Evolutionary conservation across 2,888 invertebrate genomes (phyloP).

Genomic region (Apamea anceps): DNA sequence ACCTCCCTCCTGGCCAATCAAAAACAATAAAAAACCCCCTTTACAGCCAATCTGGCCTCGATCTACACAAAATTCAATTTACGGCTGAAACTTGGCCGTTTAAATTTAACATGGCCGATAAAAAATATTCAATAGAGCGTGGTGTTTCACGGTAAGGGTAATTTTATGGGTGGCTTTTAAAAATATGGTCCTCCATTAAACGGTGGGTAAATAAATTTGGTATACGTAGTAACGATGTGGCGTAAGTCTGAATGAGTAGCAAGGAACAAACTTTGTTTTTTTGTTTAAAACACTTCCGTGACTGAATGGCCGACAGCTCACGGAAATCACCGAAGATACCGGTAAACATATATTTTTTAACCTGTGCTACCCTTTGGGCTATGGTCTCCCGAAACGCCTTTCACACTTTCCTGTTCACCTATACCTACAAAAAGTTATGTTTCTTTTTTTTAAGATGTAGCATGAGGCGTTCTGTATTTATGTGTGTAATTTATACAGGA

Average conservation of each 20-base stretch:
- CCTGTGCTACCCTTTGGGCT: neutral
- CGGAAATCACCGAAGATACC: neutral
- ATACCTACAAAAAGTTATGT: too few relatives aligned
- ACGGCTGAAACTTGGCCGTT: slow-evolving; percentile 38
- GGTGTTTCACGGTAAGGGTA: slow-evolving; percentile 44
- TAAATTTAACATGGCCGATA: slow-evolving; percentile 55
- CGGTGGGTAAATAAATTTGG: slow-evolving; percentile 22
- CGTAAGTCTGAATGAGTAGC: neutral
- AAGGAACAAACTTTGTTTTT: neutral
- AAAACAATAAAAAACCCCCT: slow-evolving; percentile 50
- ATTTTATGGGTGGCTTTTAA: slow-evolving; percentile 51
- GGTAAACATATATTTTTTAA: neutral
- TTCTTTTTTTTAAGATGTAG: too few relatives aligned
- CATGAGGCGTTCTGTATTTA: too few relatives aligned
- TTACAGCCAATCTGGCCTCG: slow-evolving; percentile 51
- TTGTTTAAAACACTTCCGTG: neutral
- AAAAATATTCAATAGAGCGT: slow-evolving; percentile 61
- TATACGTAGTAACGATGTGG: neutral
- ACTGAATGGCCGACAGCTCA: too few relatives aligned
- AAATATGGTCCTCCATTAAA: slow-evolving; percentile 34
- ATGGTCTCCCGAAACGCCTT: neutral
- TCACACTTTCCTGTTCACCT: too few relatives aligned
- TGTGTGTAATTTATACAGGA: too few relatives aligned
- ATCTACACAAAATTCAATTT: slow-evolving; percentile 61
- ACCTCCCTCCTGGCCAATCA: slow-evolving; percentile 16